Evolutionary conservation across 2,888 invertebrate species (phyloP).

Genomic region (Odontocolon sp.): DNA sequence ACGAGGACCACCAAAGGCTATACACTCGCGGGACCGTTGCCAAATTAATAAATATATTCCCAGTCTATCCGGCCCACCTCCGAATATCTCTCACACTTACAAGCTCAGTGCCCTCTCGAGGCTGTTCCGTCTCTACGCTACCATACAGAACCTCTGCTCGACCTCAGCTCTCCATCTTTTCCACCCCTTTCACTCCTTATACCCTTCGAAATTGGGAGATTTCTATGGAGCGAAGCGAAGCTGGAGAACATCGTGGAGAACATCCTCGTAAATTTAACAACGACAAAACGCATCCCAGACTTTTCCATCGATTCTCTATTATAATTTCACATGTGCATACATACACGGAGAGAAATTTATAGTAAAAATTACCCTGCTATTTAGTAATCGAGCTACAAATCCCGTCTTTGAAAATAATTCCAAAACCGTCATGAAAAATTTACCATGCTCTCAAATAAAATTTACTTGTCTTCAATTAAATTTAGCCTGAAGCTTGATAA

Average conservation of each 20-base stretch:
- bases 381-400: too few relatives aligned
- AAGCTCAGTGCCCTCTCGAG: conserved; percentile 26
- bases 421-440: too few relatives aligned
- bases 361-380: too few relatives aligned
- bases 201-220: conserved; percentile 17
- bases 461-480: too few relatives aligned
- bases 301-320: too few relatives aligned
- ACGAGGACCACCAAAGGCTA: conserved; percentile 67
- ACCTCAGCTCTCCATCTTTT: conserved; percentile 40
- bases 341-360: too few relatives aligned
- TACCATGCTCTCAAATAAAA: too few relatives aligned
- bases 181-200: conserved; percentile 38
- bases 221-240: not conserved
- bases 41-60: conserved; percentile 81
- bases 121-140: conserved; percentile 15
- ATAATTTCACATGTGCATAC: too few relatives aligned
- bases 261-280: conserved; percentile 72
- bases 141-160: conserved; percentile 24
- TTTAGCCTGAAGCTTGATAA: too few relatives aligned
- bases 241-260: conserved; percentile 37
- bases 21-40: conserved; percentile 76
- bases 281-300: conserved; percentile 65
- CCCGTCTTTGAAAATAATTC: too few relatives aligned
- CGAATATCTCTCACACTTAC: conserved; percentile 30
- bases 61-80: conserved; percentile 69